These are phyloP conservation scores for Oophaga sylvatica DNA, from an alignment of 2,797 vertebrate species.

Conservation along the genomic window DNA sequence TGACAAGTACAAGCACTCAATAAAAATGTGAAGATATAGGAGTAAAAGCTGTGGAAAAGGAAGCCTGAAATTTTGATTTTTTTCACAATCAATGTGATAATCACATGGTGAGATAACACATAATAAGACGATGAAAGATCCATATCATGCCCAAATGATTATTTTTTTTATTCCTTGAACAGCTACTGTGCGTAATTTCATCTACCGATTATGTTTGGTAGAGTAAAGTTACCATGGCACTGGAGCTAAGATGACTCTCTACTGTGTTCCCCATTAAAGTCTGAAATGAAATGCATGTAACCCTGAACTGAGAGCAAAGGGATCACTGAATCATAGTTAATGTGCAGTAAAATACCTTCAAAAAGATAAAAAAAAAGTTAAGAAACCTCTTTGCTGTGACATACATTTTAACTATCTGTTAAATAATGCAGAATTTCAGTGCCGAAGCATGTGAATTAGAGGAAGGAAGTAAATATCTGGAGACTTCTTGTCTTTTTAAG, in stretches of 20 bases:
- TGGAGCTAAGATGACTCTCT: slow-evolving; percentile 26
- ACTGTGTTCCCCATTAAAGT: slow-evolving; percentile 44
- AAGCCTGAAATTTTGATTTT: neutral
- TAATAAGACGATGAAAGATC: slow-evolving; percentile 4
- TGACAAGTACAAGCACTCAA: neutral
- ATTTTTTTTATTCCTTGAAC: neutral
- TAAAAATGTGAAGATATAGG: neutral
- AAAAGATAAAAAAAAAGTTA: slow-evolving; percentile 53
- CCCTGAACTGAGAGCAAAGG: slow-evolving; percentile 62
- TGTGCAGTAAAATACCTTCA: slow-evolving; percentile 64
- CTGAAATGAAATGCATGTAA: slow-evolving; percentile 60
- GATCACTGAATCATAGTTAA: slow-evolving; percentile 60
- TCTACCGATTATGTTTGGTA: slow-evolving; percentile 3
- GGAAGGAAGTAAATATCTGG: slow-evolving; percentile 69
- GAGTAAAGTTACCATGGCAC: slow-evolving; percentile 21
- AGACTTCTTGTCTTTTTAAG: slow-evolving; percentile 71
- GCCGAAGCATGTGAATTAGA: slow-evolving; percentile 65
- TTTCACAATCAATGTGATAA: neutral
- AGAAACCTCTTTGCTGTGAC: slow-evolving; percentile 62
- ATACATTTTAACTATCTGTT: slow-evolving; percentile 66
- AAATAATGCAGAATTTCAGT: slow-evolving; percentile 67
- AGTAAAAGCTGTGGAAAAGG: neutral
- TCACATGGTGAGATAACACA: neutral
- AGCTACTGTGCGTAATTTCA: slow-evolving; percentile 4
- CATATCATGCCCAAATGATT: neutral